phyloP scores from a whole-genome alignment of 2,113 vertebrate genomes.

The Phalacrocorax carbo region DNA sequence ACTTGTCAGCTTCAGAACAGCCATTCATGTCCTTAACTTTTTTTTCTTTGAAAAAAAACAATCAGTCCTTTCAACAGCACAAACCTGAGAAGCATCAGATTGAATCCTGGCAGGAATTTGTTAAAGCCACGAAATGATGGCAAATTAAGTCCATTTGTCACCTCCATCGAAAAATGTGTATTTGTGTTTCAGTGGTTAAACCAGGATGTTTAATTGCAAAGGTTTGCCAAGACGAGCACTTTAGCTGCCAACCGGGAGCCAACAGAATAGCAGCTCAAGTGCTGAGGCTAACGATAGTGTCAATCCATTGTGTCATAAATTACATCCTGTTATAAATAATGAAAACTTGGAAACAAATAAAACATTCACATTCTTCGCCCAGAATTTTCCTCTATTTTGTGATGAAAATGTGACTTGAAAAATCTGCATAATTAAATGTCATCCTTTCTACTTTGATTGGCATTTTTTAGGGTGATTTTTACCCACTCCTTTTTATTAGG shows the following conservation, averaged over 20 bases:
- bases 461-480: not conserved
- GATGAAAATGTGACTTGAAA: slow-evolving; percentile 25
- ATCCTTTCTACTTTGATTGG: slow-evolving; percentile 3
- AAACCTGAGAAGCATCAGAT: not conserved
- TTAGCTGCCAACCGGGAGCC: not conserved
- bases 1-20: not conserved
- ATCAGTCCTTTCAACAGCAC: not conserved
- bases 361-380: not conserved
- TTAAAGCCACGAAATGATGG: not conserved
- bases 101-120: not conserved
- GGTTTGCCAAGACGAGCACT: not conserved
- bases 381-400: slow-evolving; percentile 14
- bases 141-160: not conserved
- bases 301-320: slow-evolving; percentile 50
- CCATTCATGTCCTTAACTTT: not conserved
- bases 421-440: not conserved
- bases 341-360: slow-evolving; percentile 46
- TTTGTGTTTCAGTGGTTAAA: not conserved
- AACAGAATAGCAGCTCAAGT: not conserved
- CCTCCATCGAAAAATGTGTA: not conserved
- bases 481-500: not conserved
- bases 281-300: slow-evolving; percentile 9
- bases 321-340: slow-evolving; percentile 57
- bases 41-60: not conserved
- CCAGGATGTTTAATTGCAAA: slow-evolving; percentile 13